phyloP scores from a whole-genome alignment of 2,888 invertebrate species.

The Euzophera pinguis region DNA sequence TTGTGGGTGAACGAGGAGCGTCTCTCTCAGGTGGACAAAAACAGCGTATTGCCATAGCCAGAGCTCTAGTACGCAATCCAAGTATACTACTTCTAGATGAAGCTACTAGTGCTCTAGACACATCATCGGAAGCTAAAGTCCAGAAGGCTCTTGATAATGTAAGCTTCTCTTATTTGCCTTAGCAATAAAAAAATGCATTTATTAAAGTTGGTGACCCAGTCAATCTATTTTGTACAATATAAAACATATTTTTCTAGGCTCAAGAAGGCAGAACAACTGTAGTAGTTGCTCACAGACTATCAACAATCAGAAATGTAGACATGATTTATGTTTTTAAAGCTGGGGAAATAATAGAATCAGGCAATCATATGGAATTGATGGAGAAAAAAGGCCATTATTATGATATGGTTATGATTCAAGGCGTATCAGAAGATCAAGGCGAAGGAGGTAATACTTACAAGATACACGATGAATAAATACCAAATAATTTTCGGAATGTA shows the following conservation, averaged over 20 bases:
- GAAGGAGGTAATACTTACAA: constrained; percentile 24
- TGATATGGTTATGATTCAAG: constrained; percentile 84
- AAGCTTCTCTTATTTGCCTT: constrained; percentile 21
- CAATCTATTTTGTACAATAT: too few relatives aligned
- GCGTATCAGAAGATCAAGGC: constrained; percentile 54
- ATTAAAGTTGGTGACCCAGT: too few relatives aligned
- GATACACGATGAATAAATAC: too few relatives aligned
- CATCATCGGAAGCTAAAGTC: constrained; percentile 91
- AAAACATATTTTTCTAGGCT: constrained; percentile 61
- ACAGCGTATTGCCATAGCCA: constrained; percentile 93
- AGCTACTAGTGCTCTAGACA: constrained; percentile 94
- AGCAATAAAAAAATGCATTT: too few relatives aligned
- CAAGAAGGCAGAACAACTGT: constrained; percentile 88
- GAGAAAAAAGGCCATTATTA: constrained; percentile 82
- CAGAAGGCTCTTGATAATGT: constrained; percentile 89
- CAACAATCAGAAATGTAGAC: constrained; percentile 86
- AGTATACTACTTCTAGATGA: constrained; percentile 90
- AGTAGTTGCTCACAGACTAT: constrained; percentile 88
- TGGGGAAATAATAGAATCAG: constrained; percentile 84
- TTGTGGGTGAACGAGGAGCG: constrained; percentile 91
- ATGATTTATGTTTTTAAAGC: constrained; percentile 85
- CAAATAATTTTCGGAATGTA: too few relatives aligned
- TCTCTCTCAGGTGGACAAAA: constrained; percentile 93
- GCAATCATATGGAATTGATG: constrained; percentile 86
- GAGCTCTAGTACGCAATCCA: constrained; percentile 90